Percentiles rank a stretch among this genome's conserved stretches.
Evolutionary conservation across 2,113 vertebrate species (phyloP).

Genomic region (Hippocampus barbouri): DNA sequence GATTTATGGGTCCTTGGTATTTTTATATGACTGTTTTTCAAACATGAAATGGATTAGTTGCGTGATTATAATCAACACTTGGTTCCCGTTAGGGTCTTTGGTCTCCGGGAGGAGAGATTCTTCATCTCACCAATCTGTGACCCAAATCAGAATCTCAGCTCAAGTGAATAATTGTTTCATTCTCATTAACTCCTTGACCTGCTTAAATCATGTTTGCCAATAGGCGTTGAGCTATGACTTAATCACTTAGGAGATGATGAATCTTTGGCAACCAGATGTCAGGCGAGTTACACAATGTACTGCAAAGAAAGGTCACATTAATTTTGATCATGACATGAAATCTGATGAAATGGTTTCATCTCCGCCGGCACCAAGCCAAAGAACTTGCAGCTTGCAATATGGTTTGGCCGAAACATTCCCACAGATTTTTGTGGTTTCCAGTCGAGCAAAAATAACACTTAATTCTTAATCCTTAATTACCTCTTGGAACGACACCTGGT

Average conservation of each 20-base stretch:
- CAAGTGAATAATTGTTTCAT: constrained; percentile 23
- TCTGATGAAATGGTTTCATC: not conserved
- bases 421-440: not conserved
- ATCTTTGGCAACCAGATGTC: not conserved
- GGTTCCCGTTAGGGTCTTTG: constrained; percentile 52
- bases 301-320: not conserved
- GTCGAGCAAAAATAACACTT: constrained; percentile 1
- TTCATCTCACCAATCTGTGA: constrained; percentile 29
- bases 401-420: not conserved
- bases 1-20: constrained; percentile 68
- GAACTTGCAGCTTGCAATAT: not conserved
- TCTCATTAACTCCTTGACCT: constrained; percentile 16
- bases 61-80: constrained; percentile 66
- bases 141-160: constrained; percentile 22
- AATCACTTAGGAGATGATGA: not conserved
- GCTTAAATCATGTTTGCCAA: constrained; percentile 11
- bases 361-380: not conserved
- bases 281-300: constrained; percentile 7
- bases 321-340: not conserved
- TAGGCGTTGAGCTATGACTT: constrained; percentile 7
- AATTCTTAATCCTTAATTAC: not conserved
- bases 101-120: constrained; percentile 24
- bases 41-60: constrained; percentile 65
- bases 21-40: constrained; percentile 75
- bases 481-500: not conserved